phyloP scores from a whole-genome alignment of 2,797 vertebrate species.

The Muscicapa striata region DNA sequence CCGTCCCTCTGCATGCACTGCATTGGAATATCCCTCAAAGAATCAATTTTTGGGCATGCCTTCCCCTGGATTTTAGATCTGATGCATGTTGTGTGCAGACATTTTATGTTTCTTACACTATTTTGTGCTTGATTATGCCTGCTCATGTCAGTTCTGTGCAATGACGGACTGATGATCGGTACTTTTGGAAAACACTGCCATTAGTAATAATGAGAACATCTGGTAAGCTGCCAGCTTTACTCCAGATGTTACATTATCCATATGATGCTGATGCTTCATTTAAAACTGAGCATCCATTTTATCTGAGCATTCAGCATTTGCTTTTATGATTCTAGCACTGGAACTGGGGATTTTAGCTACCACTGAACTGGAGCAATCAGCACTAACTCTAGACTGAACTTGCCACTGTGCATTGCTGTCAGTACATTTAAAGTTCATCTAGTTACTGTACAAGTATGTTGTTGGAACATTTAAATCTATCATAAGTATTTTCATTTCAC shows the following conservation, averaged over 20 bases:
- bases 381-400: not conserved
- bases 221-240: not conserved
- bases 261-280: not conserved
- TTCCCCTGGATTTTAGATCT: not conserved
- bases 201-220: constrained; percentile 31
- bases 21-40: not conserved
- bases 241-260: constrained; percentile 27
- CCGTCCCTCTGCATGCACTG: not conserved
- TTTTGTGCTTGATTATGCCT: constrained; percentile 17
- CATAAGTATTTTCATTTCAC: constrained; percentile 18
- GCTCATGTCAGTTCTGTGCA: not conserved
- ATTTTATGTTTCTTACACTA: not conserved
- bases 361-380: not conserved
- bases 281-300: not conserved
- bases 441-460: not conserved
- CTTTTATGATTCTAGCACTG: not conserved
- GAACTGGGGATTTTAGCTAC: not conserved
- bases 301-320: not conserved
- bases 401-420: not conserved
- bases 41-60: not conserved
- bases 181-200: not conserved
- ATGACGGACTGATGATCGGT: not conserved
- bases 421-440: not conserved
- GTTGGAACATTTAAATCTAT: not conserved
- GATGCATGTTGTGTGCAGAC: constrained; percentile 14